A percentile compares a stretch with the other conserved stretches of the same genome.
phyloP scores from a whole-genome alignment of 2,797 vertebrate genomes.

The Parauchenoglanis ngamensis region DNA sequence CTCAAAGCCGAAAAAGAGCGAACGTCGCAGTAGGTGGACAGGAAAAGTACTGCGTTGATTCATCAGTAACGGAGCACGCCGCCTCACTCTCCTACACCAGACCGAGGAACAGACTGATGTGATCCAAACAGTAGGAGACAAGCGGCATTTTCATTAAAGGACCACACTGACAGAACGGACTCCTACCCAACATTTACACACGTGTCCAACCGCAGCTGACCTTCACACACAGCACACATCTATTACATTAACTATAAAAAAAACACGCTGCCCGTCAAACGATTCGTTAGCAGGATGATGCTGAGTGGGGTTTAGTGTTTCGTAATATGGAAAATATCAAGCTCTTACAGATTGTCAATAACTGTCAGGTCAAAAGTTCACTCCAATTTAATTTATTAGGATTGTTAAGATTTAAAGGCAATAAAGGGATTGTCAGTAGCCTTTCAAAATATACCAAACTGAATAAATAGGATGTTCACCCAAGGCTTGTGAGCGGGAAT shows the following conservation, averaged over 20 bases:
- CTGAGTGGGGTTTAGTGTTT: not conserved
- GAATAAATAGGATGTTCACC: not conserved
- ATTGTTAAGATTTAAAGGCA: constrained; percentile 15
- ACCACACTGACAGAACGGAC: not conserved
- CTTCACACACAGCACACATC: not conserved
- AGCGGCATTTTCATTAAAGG: not conserved
- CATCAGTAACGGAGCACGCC: not conserved
- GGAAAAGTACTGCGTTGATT: too few relatives aligned
- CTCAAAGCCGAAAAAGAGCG: not conserved
- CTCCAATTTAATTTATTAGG: not conserved
- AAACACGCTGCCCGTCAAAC: not conserved
- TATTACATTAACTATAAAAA: not conserved
- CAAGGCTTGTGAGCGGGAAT: not conserved
- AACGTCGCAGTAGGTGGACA: not conserved
- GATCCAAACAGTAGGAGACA: not conserved
- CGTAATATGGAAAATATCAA: not conserved
- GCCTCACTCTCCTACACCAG: not conserved
- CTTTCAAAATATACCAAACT: constrained; percentile 28
- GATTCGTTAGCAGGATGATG: not conserved
- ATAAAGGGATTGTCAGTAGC: constrained; percentile 24
- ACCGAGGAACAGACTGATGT: not conserved
- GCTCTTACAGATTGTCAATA: not conserved
- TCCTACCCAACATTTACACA: not conserved
- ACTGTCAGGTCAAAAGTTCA: not conserved
- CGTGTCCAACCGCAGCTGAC: not conserved